Evolutionary conservation across 2,113 vertebrate species (phyloP).

Genomic region (Benitochromis conjunctus): DNA sequence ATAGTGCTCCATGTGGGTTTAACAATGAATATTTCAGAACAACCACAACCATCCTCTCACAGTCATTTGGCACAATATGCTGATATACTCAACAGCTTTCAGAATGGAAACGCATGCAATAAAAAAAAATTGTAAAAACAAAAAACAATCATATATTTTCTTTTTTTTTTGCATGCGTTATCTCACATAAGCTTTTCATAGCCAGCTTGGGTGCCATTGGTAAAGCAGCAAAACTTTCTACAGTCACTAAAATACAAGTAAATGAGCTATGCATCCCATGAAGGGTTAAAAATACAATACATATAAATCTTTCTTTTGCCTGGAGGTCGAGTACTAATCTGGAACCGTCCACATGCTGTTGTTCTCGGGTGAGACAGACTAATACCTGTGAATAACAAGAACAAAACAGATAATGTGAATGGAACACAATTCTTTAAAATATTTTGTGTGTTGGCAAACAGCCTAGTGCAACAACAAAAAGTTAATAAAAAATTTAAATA

Average conservation of each 20-base stretch:
- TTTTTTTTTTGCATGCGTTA: neutral
- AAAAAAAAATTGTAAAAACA: neutral
- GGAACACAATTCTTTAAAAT: neutral
- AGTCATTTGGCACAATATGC: slow-evolving; percentile 54
- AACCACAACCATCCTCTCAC: neutral
- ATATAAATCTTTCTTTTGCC: neutral
- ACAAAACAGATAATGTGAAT: neutral
- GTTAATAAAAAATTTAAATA: neutral
- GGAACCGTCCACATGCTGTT: neutral
- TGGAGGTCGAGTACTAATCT: neutral
- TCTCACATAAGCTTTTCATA: neutral
- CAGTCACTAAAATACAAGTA: neutral
- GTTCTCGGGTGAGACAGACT: slow-evolving; percentile 10
- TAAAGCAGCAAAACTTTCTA: neutral
- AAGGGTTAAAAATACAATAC: slow-evolving; percentile 32
- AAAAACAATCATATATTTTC: neutral
- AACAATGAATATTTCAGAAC: slow-evolving; percentile 2
- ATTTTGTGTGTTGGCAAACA: neutral
- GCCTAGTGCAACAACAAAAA: neutral
- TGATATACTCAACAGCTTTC: neutral
- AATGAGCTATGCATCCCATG: slow-evolving; percentile 1
- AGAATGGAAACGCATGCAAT: neutral
- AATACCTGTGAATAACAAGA: slow-evolving; percentile 60
- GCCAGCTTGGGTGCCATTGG: neutral
- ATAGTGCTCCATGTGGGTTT: neutral